These are phyloP conservation scores for Plecotus auritus DNA, from an alignment of 2,113 vertebrate species.

Conservation along the genomic window DNA sequence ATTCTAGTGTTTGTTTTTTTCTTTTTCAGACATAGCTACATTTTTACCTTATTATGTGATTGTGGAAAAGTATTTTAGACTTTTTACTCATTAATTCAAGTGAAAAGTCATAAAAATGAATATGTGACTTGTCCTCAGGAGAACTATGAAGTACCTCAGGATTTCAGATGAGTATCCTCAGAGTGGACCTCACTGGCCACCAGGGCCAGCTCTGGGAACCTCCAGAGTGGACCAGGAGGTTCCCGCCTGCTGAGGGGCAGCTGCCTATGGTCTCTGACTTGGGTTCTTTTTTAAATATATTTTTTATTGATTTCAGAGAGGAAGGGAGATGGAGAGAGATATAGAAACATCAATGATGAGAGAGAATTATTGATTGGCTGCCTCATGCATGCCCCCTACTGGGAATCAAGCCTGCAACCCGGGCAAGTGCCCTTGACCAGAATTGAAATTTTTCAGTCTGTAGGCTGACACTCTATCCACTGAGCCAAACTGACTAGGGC, in stretches of 20 bases:
- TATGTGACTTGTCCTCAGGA: not conserved
- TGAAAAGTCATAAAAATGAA: not conserved
- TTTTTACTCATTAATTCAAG: not conserved
- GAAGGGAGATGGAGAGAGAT: too few relatives aligned
- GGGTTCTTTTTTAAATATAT: too few relatives aligned
- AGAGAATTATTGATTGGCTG: too few relatives aligned
- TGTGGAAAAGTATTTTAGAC: not conserved
- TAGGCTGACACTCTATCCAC: too few relatives aligned
- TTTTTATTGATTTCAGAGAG: too few relatives aligned
- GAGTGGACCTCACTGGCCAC: fast-evolving
- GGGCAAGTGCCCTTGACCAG: too few relatives aligned
- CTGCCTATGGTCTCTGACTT: fast-evolving
- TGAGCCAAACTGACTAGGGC: too few relatives aligned
- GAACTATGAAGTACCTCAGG: fast-evolving
- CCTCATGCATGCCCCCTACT: too few relatives aligned
- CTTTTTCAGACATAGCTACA: not conserved
- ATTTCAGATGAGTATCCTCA: fast-evolving
- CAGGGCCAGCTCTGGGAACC: fast-evolving
- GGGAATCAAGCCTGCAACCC: too few relatives aligned
- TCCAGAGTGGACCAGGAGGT: fast-evolving
- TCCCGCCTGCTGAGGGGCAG: fast-evolving
- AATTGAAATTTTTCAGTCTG: too few relatives aligned
- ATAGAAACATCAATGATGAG: too few relatives aligned
- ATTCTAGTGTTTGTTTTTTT: not conserved
- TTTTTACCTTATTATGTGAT: not conserved